phyloP scores from a whole-genome alignment of 2,888 invertebrate species.

The Andrena camellia region DNA sequence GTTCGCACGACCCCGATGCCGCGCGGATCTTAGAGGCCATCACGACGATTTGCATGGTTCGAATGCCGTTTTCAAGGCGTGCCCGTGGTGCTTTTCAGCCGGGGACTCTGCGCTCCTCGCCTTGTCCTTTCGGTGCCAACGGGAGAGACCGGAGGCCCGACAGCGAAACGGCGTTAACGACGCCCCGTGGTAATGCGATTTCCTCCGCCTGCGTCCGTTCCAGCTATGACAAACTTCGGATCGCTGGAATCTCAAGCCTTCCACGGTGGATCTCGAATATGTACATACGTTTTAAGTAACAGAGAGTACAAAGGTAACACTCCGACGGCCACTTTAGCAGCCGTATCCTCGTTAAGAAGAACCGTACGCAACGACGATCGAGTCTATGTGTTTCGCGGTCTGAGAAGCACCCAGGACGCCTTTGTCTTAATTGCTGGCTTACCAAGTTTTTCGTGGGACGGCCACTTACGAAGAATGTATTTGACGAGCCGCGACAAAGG shows the following conservation, averaged over 20 bases:
- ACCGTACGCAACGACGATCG: no score
- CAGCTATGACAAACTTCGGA: neutral
- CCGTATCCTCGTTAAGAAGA: no score
- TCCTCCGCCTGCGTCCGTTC: constrained; percentile 27
- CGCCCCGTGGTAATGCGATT: constrained; percentile 46
- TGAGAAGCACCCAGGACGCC: no score
- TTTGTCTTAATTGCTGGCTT: no score
- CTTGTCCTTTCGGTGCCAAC: constrained; percentile 59
- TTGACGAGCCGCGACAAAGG: constrained; percentile 1
- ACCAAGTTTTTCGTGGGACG: neutral
- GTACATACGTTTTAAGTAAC: no score
- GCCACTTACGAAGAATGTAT: neutral
- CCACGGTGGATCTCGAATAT: neutral
- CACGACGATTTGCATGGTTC: constrained; percentile 74
- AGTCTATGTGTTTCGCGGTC: no score
- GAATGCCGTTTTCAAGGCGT: constrained; percentile 71
- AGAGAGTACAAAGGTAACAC: no score
- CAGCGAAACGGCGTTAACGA: constrained; percentile 47
- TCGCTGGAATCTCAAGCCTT: neutral
- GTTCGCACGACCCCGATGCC: constrained; percentile 76
- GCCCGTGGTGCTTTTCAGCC: constrained; percentile 58
- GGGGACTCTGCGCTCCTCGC: constrained; percentile 28
- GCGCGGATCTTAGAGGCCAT: constrained; percentile 71
- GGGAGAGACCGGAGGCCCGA: constrained; percentile 31
- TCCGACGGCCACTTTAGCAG: no score